Evolutionary conservation across 1,140 invertebrate genomes (phyloP), one percentile per base, ranked within the genome.

Genomic region (Drosophila willistoni): DNA sequence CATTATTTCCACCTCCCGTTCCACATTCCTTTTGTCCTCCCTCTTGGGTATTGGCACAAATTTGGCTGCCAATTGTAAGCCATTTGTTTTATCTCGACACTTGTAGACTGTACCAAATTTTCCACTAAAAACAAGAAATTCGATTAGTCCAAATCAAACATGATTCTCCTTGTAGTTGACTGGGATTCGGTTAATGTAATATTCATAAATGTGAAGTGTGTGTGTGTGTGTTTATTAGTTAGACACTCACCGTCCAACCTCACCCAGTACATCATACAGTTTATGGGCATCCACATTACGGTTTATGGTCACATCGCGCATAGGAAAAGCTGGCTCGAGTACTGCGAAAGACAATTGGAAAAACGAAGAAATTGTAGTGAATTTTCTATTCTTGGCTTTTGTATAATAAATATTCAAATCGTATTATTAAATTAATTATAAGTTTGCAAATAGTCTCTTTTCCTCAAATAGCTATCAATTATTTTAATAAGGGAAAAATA

Each of bases 91-190:
- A 92, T 99, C 98, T 67, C 94, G 94, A 92, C 98, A 99, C 90
- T 95, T 95, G 93, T 98, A 98, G 6, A 99, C 98, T 22, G 97
- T 98, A 17, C 98, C 98, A 93, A 99, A 99, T 95, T 99, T 99
- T 2, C 99, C 99, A 77, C 99, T 99, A 60, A 2, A 67, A 60
- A 42, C 47, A 39, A 42, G 59, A 51, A 70, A 69, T 74, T 76
- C 66, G 66, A 71, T 64, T 72, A 74, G 22, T 14, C 39, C 5
- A 17, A 44, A 63, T 61, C 29, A 65, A 17, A 25, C 5, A 29
- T 29, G 0, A 7, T 29, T 7, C 29, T 29, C 29, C 29, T 29
- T 7, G 29, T 29, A 29, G 29, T 29, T 29, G n/a, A 9, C 19
- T 56, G 7, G 55, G 13, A 29, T 6, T 29, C 19, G n/a, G 9